phyloP scores from a whole-genome alignment of 2,113 vertebrate species.

The Chascanopsetta lugubris region DNA sequence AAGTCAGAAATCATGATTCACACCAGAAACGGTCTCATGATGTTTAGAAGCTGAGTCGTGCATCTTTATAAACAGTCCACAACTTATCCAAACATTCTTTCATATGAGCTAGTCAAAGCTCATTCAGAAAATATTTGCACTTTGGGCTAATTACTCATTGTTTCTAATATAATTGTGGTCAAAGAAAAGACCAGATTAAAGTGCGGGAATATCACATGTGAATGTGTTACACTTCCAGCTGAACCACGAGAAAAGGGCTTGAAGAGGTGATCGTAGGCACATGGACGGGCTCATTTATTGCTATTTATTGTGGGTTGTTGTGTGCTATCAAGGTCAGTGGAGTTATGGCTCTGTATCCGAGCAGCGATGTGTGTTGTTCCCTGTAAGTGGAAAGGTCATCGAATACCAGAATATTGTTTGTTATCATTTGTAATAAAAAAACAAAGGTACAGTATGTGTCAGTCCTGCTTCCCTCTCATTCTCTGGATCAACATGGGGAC shows the following conservation, averaged over 20 bases:
- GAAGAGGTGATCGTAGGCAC: constrained; percentile 11
- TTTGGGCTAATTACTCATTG: constrained; percentile 10
- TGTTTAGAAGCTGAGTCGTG: too few species aligned
- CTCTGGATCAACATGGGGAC: constrained; percentile 10
- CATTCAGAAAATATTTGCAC: neutral
- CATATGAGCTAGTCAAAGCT: neutral
- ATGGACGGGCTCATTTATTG: constrained; percentile 54
- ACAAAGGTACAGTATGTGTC: constrained; percentile 28
- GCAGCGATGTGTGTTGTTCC: constrained; percentile 42
- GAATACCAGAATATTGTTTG: constrained; percentile 58
- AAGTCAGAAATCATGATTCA: neutral
- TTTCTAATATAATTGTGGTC: constrained; percentile 3
- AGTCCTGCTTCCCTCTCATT: constrained; percentile 5
- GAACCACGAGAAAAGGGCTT: constrained; percentile 12
- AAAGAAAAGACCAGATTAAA: neutral
- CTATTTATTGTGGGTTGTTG: constrained; percentile 58
- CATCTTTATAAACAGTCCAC: too few species aligned
- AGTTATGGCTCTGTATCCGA: constrained; percentile 41
- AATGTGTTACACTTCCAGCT: constrained; percentile 7
- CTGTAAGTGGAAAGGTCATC: constrained; percentile 48
- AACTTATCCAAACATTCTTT: too few species aligned
- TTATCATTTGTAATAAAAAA: constrained; percentile 72
- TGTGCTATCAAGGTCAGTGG: constrained; percentile 51
- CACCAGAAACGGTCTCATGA: neutral
- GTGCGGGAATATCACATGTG: neutral